A percentile compares a stretch with the other conserved stretches of the same genome.
These are phyloP conservation scores for Tuta absoluta DNA, from an alignment of 2,888 invertebrate genomes.

Conservation along the genomic window DNA sequence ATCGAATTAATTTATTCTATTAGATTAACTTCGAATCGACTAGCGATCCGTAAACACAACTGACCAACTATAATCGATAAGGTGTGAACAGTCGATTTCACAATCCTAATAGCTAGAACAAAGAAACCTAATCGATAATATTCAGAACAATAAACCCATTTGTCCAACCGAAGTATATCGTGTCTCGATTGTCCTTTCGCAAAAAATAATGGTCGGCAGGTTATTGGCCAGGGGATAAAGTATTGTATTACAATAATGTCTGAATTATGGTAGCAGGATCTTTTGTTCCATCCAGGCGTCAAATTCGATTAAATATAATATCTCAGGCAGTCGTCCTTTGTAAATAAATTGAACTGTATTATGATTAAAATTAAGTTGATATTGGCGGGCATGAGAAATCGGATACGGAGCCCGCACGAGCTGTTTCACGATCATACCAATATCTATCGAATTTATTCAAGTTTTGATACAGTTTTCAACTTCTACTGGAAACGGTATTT, in stretches of 20 bases:
- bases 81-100: not conserved
- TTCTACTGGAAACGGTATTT: too few species aligned
- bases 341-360: too few species aligned
- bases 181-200: conserved; percentile 1
- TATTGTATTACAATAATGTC: not conserved
- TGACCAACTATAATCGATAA: conserved; percentile 4
- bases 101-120: conserved; percentile 8
- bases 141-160: conserved; percentile 8
- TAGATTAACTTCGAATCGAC: too few species aligned
- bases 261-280: not conserved
- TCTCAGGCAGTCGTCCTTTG: too few species aligned
- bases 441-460: too few species aligned
- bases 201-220: conserved; percentile 6
- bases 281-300: not conserved
- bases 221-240: conserved; percentile 1
- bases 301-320: not conserved
- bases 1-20: not conserved
- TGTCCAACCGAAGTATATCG: not conserved
- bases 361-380: too few species aligned
- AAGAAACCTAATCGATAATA: conserved; percentile 1
- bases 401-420: too few species aligned
- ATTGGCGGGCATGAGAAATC: too few species aligned
- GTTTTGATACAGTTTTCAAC: too few species aligned
- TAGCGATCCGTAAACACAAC: too few species aligned
- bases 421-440: too few species aligned